Evolutionary conservation across 2,113 vertebrate genomes (phyloP).

Genomic region (Spilogale gracilis): DNA sequence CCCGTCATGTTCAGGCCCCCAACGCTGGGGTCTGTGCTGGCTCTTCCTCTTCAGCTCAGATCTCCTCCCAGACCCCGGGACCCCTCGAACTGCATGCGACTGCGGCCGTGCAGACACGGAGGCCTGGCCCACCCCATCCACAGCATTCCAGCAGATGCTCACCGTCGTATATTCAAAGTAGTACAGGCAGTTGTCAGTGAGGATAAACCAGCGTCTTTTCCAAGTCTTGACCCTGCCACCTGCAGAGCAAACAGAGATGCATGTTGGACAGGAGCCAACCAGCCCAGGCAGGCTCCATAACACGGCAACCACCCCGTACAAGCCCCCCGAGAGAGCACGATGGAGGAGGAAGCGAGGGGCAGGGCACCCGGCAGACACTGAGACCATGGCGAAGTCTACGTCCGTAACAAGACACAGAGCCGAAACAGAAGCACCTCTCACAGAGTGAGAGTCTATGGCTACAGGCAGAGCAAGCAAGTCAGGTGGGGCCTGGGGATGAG

Average conservation of each 20-base stretch:
- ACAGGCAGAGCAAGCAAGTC: conserved; percentile 82
- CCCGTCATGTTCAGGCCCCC: fast-evolving
- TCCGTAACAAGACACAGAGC: conserved; percentile 75
- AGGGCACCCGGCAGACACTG: neutral
- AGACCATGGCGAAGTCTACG: conserved; percentile 56
- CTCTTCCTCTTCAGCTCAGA: neutral
- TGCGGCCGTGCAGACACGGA: fast-evolving
- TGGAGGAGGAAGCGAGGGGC: neutral
- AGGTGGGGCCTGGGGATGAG: conserved; percentile 33
- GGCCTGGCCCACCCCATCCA: neutral
- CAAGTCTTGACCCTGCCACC: conserved; percentile 99
- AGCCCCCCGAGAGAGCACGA: neutral
- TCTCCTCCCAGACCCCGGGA: neutral
- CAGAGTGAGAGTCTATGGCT: conserved; percentile 59
- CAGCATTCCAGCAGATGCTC: conserved; percentile 77
- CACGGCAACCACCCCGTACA: neutral
- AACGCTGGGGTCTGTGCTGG: neutral
- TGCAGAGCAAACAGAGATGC: conserved; percentile 83
- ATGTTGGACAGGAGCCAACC: neutral
- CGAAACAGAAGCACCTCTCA: conserved; percentile 70
- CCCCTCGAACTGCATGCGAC: neutral
- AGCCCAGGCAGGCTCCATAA: fast-evolving
- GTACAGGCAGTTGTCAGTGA: conserved; percentile 99
- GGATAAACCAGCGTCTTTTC: conserved; percentile 99
- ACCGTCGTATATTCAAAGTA: conserved; percentile 99